phyloP scores from a whole-genome alignment of 2,797 vertebrate species.

The Heterohyrax brucei region DNA sequence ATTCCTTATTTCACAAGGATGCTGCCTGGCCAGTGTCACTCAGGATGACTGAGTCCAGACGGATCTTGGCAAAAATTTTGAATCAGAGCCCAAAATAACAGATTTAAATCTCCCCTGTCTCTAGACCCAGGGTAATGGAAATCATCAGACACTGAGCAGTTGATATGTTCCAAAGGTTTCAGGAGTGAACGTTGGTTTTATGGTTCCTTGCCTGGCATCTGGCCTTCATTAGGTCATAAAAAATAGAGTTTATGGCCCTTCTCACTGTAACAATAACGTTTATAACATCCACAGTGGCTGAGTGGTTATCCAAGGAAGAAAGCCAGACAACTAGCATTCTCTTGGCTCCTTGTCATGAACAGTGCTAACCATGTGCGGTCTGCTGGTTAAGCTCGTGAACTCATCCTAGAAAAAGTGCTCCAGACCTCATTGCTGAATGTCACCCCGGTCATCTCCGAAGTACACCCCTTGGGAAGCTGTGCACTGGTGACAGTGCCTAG shows the following conservation, averaged over 20 bases:
- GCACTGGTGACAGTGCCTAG: too few relatives aligned
- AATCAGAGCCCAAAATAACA: background rate
- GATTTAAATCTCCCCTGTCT: background rate
- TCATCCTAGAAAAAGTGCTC: too few relatives aligned
- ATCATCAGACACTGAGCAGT: background rate
- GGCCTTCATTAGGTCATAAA: constrained; percentile 43
- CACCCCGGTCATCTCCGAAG: too few relatives aligned
- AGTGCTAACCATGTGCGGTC: too few relatives aligned
- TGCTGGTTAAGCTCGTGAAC: too few relatives aligned
- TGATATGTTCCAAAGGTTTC: background rate
- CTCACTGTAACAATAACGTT: constrained; percentile 55
- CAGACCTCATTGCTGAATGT: too few relatives aligned
- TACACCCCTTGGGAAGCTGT: too few relatives aligned
- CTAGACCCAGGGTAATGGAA: background rate
- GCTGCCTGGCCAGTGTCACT: background rate
- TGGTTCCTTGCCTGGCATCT: constrained; percentile 39
- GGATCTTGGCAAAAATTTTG: background rate
- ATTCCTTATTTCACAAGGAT: background rate
- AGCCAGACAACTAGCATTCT: background rate
- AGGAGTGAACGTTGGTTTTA: background rate
- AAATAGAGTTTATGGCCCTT: constrained; percentile 14
- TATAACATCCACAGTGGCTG: background rate
- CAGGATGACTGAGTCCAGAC: background rate
- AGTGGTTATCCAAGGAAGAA: background rate
- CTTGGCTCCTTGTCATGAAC: background rate